Evolutionary conservation across 2,113 vertebrate genomes (phyloP), one percentile per base, ranked within the genome.

Genomic region (Sphaerodactylus townsendi): DNA sequence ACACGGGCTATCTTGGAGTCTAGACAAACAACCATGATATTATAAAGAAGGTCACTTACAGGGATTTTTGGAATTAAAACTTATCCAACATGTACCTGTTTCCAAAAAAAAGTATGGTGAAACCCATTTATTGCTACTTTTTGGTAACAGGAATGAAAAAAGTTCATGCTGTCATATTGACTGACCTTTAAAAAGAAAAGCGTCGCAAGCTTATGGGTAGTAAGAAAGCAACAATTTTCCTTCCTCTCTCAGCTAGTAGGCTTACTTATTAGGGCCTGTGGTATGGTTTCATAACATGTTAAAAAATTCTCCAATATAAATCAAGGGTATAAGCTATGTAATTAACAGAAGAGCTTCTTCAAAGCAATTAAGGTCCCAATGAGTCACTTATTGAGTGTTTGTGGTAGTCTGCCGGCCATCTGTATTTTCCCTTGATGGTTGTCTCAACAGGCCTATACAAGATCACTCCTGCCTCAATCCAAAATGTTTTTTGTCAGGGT

Each of bases 171-270:
- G 94, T 93, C 93, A 95, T n/a, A n/a, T 92, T 95, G 90, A 95
- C 88, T 95, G 93, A 96, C 94, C 95, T 96, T 96, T 95, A 93
- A 84, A 92, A 95, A 95, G 92, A 95, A 95, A 96, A 96, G 94
- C 90, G 86, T 88, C 85, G 30, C 88, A 91, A 88, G 41, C 44
- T 94, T 94, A 92, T 87, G 68, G 77, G 77, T 94, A 95, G 93
- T 91, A 94, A 88, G 85, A 94, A 96, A 92, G 50, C 62, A 86
- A 90, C 86, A 83, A 86, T 89, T 85, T 1, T 79, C 83, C 79
- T 9, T 21, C 35, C 79, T 19, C 74, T 77, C 85, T 64, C n/a
- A 86, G 72, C 33, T 56, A 89, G 85, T 85, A 89, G 82, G 77
- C 80, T 89, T 93, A 94, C 44, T 90, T 39, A 89, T 86, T 91